Evolutionary conservation across 2,113 vertebrate genomes (phyloP), one percentile per base, ranked within the genome.

Genomic region (Prochilodus magdalenae): DNA sequence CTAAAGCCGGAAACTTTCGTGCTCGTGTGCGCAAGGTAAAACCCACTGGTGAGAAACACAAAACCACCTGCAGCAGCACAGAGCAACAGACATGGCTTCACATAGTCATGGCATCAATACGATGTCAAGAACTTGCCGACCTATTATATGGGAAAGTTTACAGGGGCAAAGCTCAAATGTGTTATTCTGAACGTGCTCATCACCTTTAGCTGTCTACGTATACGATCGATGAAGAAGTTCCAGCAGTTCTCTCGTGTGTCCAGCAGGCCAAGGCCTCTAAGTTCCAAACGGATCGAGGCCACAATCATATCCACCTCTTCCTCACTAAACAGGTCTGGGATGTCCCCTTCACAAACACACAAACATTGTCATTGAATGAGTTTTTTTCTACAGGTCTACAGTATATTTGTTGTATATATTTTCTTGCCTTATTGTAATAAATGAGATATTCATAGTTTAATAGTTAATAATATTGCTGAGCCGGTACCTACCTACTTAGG

Each of bases 171-270:
- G 49, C 18, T 51, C 16, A 51, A 15, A 15, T 44, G 40, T 44
- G 40, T 51, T 51, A 51, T 15, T 51, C 49, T 6, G 49, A 70
- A 47, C 24, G 8, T 67, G 44, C 15, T 26, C 16, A 12, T 12
- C 16, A 96, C 92, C 88, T 95, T 96, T 74, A 96, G 92, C 77
- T 95, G 92, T 72, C 92, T 89, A 81, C 88, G 92, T 88, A 95
- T 95, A 82, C 95, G 84, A 6, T 94, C 94, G 75, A 94, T 95
- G 83, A 96, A 97, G 90, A 93, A 94, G 75, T 89, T 90, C 91
- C 90, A 93, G 86, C 77, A 91, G 85, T 94, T 96, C 82, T 96
- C 93, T 87, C 93, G 92, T 24, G 87, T 93, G 86, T 91, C 93
- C 75, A 90, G 87, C 72, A 94, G 82, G 60, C 90, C 88, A 70